Conservation (phyloP, 2,797 vertebrate species). For the Dipus sagitta region DNA sequence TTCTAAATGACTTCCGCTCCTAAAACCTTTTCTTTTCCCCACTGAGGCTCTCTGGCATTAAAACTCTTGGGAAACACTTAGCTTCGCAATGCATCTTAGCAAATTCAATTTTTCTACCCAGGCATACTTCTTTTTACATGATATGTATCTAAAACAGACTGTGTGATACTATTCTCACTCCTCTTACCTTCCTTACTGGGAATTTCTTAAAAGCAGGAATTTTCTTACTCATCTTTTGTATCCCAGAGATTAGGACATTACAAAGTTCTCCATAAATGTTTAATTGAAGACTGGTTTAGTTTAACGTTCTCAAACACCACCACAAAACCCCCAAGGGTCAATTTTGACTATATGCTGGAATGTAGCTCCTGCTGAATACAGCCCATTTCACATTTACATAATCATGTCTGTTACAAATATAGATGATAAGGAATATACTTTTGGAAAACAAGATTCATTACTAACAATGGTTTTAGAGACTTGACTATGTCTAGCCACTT, state of each 20-base stretch:
- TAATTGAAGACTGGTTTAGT: slow-evolving; percentile 26
- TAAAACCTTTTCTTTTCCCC: background rate
- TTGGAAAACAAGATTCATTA: slow-evolving; percentile 24
- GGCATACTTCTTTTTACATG: background rate
- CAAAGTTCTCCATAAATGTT: background rate
- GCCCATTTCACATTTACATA: background rate
- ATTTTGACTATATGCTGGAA: background rate
- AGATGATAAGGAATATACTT: slow-evolving; percentile 5
- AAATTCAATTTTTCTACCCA: slow-evolving; percentile 50
- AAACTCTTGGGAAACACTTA: slow-evolving; percentile 6
- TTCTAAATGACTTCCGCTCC: background rate
- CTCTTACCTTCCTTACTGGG: background rate
- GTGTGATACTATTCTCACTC: background rate
- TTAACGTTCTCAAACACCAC: slow-evolving; percentile 43
- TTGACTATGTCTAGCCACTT: background rate
- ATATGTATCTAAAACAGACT: background rate
- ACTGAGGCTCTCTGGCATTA: background rate
- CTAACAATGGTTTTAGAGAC: background rate
- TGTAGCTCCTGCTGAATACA: background rate
- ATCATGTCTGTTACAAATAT: background rate
- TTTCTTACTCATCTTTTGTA: slow-evolving; percentile 44
- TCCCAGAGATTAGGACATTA: background rate
- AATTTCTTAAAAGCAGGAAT: slow-evolving; percentile 38
- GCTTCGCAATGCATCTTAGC: slow-evolving; percentile 15
- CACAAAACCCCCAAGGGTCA: background rate